phyloP scores from a whole-genome alignment of 2,797 vertebrate species.

The Staurois parvus region DNA sequence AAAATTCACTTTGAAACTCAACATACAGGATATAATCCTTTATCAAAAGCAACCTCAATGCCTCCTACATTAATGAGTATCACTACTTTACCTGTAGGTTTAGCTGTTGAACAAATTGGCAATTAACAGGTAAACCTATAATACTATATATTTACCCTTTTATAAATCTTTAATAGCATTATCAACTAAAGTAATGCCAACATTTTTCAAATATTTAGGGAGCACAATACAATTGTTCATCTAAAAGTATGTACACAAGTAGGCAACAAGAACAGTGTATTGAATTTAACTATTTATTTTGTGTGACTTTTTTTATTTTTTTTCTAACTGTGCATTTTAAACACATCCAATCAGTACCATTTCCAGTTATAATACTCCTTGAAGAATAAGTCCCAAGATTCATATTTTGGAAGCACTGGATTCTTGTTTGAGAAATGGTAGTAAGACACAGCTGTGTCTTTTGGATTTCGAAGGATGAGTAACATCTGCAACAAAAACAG shows the following conservation, averaged over 20 bases:
- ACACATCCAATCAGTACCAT: neutral
- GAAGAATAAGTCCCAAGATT: constrained; percentile 42
- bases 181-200: neutral
- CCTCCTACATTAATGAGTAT: too few relatives aligned
- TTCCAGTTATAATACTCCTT: constrained; percentile 28
- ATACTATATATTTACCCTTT: too few relatives aligned
- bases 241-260: too few relatives aligned
- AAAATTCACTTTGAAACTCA: too few relatives aligned
- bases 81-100: too few relatives aligned
- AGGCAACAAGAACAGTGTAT: too few relatives aligned
- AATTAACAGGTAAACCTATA: neutral
- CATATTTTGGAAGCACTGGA: constrained; percentile 21
- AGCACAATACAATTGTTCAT: neutral
- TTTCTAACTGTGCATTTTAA: neutral
- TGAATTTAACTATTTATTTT: too few relatives aligned
- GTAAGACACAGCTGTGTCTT: constrained; percentile 42
- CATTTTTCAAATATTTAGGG: neutral
- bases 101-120: too few relatives aligned
- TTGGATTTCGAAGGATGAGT: constrained; percentile 43
- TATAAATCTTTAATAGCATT: too few relatives aligned
- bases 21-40: too few relatives aligned
- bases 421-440: constrained; percentile 41
- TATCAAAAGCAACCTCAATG: too few relatives aligned
- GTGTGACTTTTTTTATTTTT: too few relatives aligned
- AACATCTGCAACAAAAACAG: constrained; percentile 14